These are phyloP conservation scores for Drosophila leonis DNA, from an alignment of 2,888 invertebrate species.

Conservation along the genomic window DNA sequence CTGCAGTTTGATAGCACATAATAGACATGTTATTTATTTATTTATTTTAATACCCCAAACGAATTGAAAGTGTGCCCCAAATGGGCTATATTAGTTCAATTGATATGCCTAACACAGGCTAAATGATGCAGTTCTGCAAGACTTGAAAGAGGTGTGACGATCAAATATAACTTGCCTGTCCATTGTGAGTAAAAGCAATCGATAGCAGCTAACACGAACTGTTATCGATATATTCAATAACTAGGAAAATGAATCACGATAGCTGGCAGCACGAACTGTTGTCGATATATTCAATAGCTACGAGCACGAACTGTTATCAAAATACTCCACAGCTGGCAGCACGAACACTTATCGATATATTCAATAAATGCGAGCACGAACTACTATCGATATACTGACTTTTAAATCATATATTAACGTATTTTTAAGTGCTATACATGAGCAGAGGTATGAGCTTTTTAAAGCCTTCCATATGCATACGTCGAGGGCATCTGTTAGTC, in stretches of 20 bases:
- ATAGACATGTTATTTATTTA: slow-evolving; percentile 63
- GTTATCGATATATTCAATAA: too few relatives aligned
- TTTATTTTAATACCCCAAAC: slow-evolving; percentile 20
- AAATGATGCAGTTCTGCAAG: neutral
- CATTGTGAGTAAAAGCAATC: too few relatives aligned
- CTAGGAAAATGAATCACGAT: too few relatives aligned
- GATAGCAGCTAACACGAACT: too few relatives aligned
- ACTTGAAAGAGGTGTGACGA: neutral
- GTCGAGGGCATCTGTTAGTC: slow-evolving; percentile 3
- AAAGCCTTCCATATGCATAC: neutral
- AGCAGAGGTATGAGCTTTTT: too few relatives aligned
- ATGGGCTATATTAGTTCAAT: neutral
- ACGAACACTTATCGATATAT: neutral
- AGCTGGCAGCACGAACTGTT: neutral
- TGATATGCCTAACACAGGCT: neutral
- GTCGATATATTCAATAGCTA: neutral
- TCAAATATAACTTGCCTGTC: neutral
- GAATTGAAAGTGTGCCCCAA: neutral
- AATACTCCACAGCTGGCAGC: neutral
- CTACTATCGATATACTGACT: neutral
- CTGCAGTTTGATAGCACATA: slow-evolving; percentile 71
- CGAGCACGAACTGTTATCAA: neutral
- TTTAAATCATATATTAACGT: too few relatives aligned
- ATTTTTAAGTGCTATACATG: too few relatives aligned
- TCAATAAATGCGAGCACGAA: neutral